Base-by-base conservation (phyloP, 2,113 vertebrate genomes). In the Varanus salvator region DNA sequence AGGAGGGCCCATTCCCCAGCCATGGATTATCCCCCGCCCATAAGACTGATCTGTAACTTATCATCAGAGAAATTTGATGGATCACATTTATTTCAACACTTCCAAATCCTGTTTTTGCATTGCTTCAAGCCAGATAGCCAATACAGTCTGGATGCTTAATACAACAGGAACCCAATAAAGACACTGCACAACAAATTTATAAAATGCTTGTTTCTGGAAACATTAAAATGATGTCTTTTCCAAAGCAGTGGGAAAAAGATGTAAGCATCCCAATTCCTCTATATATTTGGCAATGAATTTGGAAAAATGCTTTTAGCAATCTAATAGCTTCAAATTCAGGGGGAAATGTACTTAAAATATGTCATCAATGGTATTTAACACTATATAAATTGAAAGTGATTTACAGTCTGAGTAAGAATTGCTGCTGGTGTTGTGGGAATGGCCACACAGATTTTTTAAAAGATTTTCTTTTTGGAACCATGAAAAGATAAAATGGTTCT, bases 241-340 rank as follows among this genome's bases (percentile, higher is more conserved):
- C 34, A 84, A 84, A 44, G 17, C 66, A 84, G n/a, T 19, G 11
- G 21, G 60, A 74, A 57, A 89, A 77, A 68, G 60, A 7, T 54
- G 34, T 77, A 84, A n/a, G 14, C 23, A 77, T 89, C 44, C 48
- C n/a, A 77, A 15, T 69, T 64, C 57, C 17, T 60, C 38, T 23
- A 44, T 23, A 60, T 82, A 76, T 34, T 68, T 89, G 81, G 81
- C 81, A 84, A 52, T 48, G n/a, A 19, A 84, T 77, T 89, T 66
- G 31, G 57, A 54, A 52, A 84, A 68, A 77, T 69, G 23, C 72
- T 84, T 89, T 84, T 84, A 77, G 72, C 57, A 89, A 88, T 82
- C 78, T 44, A 82, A 82, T 60, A 82, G n/a, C 34, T 74, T 84
- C 44, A 29, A 84, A 84, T 84, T 68, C 23, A 17, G 8, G 23